Evolutionary conservation across 2,888 invertebrate species (phyloP).

Genomic region (Steinernema carpocapsae): DNA sequence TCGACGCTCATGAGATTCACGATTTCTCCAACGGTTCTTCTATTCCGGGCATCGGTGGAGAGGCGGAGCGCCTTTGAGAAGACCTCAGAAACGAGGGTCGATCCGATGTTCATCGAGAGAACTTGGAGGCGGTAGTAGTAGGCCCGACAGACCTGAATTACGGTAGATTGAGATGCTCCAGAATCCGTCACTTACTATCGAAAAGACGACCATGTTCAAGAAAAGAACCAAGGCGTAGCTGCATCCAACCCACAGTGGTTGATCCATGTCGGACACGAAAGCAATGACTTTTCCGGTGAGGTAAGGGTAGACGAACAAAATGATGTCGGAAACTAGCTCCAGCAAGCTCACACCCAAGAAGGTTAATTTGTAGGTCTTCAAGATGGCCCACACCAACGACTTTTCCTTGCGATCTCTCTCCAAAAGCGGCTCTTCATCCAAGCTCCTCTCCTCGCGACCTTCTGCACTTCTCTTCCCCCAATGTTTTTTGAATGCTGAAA

Average conservation of each 20-base stretch:
- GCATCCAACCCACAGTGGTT: constrained; percentile 73
- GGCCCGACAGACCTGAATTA: background rate
- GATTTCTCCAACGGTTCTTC: background rate
- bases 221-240: constrained; percentile 81
- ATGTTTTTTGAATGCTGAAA: background rate
- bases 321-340: background rate
- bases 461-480: background rate
- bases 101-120: no score
- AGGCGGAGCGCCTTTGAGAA: no score
- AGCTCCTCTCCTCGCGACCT: background rate
- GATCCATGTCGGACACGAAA: constrained; percentile 60
- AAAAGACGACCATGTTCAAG: constrained; percentile 55
- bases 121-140: no score
- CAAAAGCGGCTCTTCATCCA: background rate
- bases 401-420: background rate
- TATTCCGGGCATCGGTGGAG: no score
- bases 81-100: no score
- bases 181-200: background rate
- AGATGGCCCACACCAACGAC: background rate
- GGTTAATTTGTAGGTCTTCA: background rate
- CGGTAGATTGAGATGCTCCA: background rate
- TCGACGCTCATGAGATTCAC: constrained; percentile 7
- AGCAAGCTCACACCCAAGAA: background rate
- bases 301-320: constrained; percentile 51
- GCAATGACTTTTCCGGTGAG: constrained; percentile 60